These are phyloP conservation scores for Lerista edwardsae DNA, from an alignment of 2,797 vertebrate species.

Conservation along the genomic window DNA sequence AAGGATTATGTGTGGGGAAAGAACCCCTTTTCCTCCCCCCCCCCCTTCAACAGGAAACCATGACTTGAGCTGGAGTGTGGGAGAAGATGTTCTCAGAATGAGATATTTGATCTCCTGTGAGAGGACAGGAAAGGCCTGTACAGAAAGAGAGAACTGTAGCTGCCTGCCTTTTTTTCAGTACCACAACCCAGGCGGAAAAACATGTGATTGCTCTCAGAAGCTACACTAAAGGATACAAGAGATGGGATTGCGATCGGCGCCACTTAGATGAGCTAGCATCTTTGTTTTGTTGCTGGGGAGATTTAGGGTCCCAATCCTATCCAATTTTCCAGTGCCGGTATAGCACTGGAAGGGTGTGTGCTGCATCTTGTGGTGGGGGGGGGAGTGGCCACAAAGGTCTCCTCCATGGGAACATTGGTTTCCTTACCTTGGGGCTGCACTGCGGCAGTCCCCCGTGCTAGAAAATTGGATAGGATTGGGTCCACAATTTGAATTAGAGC, in stretches of 20 bases:
- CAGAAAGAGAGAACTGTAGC: background rate
- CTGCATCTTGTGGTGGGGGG: no score
- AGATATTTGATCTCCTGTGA: background rate
- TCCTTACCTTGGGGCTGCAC: no score
- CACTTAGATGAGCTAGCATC: no score
- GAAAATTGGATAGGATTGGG: no score
- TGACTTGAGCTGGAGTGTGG: background rate
- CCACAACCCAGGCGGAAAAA: background rate
- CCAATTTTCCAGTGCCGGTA: no score
- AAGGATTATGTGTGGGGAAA: background rate
- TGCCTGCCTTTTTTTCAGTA: background rate
- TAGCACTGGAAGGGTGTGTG: no score
- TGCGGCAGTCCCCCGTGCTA: no score
- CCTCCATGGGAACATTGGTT: no score
- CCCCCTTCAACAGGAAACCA: background rate
- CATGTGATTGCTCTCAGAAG: background rate
- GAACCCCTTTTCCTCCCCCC: rapidly evolving
- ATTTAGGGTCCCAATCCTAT: no score
- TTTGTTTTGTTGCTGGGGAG: background rate
- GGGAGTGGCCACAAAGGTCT: no score
- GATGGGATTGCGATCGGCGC: background rate
- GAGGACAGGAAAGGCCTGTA: background rate
- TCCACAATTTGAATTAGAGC: no score
- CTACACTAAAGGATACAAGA: background rate
- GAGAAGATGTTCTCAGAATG: background rate